Conservation (phyloP, 2,888 invertebrate species). For the Hoplodrina blanda region DNA sequence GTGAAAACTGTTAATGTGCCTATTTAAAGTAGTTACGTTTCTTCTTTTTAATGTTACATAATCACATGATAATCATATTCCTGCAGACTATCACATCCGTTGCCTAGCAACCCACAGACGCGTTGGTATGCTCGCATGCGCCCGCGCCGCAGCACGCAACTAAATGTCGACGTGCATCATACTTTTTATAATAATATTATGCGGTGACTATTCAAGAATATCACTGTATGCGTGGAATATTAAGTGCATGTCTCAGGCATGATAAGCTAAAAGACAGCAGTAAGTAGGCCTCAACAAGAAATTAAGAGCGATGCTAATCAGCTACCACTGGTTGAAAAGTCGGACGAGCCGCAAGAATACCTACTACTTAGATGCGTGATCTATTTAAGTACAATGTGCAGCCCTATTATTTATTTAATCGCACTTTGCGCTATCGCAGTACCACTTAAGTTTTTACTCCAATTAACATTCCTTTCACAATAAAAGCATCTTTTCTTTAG, state of each 20-base stretch:
- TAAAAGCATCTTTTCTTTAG: slow-evolving; percentile 2
- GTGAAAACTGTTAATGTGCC: neutral
- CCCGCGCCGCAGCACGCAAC: slow-evolving; percentile 56
- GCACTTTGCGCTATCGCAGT: slow-evolving; percentile 25
- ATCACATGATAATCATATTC: slow-evolving; percentile 48
- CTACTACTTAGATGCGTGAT: slow-evolving; percentile 36
- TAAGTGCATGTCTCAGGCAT: slow-evolving; percentile 39
- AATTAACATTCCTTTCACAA: slow-evolving; percentile 26
- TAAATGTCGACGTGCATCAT: slow-evolving; percentile 60
- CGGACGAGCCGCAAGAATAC: slow-evolving; percentile 24
- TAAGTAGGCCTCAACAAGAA: slow-evolving; percentile 54
- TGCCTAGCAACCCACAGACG: slow-evolving; percentile 53
- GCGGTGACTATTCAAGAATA: slow-evolving; percentile 54
- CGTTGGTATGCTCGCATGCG: slow-evolving; percentile 58
- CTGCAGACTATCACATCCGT: slow-evolving; percentile 47
- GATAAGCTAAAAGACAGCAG: slow-evolving; percentile 38
- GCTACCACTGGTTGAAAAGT: slow-evolving; percentile 36
- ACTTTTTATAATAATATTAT: slow-evolving; percentile 60
- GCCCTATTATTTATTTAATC: slow-evolving; percentile 44
- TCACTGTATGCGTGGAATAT: slow-evolving; percentile 51
- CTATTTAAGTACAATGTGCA: slow-evolving; percentile 26
- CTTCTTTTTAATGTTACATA: slow-evolving; percentile 1
- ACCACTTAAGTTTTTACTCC: slow-evolving; percentile 30
- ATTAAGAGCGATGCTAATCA: slow-evolving; percentile 55
- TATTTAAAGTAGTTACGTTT: neutral